Conservation (phyloP, 2,113 vertebrate species). For the Myotis brandtii region DNA sequence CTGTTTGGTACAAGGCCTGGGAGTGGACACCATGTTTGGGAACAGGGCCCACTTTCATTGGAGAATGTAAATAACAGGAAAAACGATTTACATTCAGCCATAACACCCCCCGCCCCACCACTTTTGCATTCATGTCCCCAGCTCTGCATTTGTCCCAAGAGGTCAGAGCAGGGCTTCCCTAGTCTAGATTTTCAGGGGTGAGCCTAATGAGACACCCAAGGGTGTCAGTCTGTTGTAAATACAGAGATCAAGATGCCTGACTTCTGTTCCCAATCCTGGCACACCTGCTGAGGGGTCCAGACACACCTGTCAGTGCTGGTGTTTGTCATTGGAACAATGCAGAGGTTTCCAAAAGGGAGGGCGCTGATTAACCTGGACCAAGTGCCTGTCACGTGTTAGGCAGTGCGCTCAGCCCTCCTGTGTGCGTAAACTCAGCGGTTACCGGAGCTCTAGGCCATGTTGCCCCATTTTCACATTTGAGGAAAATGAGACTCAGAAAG, state of each 20-base stretch:
- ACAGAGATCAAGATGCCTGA: not conserved
- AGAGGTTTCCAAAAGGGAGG: not conserved
- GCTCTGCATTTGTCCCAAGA: not conserved
- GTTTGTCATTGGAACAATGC: fast-evolving
- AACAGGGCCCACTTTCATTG: not conserved
- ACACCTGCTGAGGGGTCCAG: no score
- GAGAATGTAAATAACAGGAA: not conserved
- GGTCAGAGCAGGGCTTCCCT: no score
- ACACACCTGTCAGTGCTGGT: fast-evolving
- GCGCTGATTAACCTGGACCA: fast-evolving
- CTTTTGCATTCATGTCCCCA: not conserved
- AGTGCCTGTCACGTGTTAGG: fast-evolving
- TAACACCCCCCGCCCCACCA: not conserved
- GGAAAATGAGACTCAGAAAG: not conserved
- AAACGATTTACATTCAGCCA: not conserved
- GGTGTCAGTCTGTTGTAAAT: fast-evolving
- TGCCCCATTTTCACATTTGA: not conserved
- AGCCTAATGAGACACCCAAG: not conserved
- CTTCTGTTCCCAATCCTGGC: not conserved
- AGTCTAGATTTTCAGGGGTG: fast-evolving
- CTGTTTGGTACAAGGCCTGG: not conserved
- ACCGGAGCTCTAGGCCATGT: fast-evolving
- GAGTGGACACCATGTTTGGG: not conserved
- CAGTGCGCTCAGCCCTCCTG: fast-evolving
- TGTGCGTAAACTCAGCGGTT: fast-evolving